These are phyloP conservation scores for Acanthoscelides obtectus DNA, from an alignment of 2,888 invertebrate genomes.

Conservation along the genomic window DNA sequence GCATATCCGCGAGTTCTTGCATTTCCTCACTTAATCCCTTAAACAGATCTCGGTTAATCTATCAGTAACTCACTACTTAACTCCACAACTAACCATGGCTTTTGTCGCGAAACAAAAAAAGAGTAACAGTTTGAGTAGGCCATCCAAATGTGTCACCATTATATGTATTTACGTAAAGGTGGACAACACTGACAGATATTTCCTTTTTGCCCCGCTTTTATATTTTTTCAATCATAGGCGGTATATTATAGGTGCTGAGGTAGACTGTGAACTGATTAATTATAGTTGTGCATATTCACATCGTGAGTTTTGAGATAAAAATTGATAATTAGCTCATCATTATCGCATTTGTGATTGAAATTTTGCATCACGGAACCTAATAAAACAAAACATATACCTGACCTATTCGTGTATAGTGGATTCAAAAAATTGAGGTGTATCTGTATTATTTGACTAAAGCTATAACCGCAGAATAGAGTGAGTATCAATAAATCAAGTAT, in stretches of 20 bases:
- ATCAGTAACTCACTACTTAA: not conserved
- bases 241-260: not conserved
- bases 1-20: slow-evolving; percentile 36
- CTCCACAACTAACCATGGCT: not conserved
- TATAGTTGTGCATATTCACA: not conserved
- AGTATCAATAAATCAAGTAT: too few species aligned
- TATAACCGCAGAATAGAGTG: too few species aligned
- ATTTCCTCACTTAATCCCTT: slow-evolving; percentile 32
- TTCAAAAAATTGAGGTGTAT: too few species aligned
- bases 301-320: not conserved
- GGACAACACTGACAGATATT: not conserved
- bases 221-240: not conserved
- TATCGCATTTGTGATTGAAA: too few species aligned
- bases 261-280: not conserved
- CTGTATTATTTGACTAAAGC: too few species aligned
- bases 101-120: not conserved
- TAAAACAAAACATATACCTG: too few species aligned
- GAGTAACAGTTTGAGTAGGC: not conserved
- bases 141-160: not conserved
- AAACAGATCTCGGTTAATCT: slow-evolving; percentile 2
- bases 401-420: too few species aligned
- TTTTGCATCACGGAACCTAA: too few species aligned
- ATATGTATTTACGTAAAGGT: not conserved
- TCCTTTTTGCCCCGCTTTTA: not conserved
- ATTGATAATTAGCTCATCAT: too few species aligned